Conservation (phyloP, 1,140 invertebrate species). For the Leptinotarsa lineolata region DNA sequence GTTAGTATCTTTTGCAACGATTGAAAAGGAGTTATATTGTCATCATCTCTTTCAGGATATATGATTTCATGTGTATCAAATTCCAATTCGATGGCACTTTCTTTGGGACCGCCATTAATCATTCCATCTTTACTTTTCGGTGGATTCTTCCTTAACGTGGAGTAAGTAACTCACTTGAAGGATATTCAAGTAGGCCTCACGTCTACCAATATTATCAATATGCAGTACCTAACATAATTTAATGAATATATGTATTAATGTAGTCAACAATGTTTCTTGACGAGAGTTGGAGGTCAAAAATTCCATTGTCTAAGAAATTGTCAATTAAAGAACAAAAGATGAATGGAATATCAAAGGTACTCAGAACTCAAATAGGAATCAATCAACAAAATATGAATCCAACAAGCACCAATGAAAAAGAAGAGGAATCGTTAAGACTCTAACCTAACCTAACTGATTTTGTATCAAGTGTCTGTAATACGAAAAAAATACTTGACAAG, state of each 20-base stretch:
- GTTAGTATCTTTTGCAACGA: constrained; percentile 61
- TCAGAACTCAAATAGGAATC: too few relatives aligned
- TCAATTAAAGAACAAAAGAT: too few relatives aligned
- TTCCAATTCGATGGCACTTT: constrained; percentile 82
- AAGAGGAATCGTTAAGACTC: too few relatives aligned
- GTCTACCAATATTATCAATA: constrained; percentile 9
- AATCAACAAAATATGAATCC: too few relatives aligned
- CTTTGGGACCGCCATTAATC: constrained; percentile 86
- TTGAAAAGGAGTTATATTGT: not conserved
- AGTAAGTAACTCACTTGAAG: constrained; percentile 61
- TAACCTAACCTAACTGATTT: too few relatives aligned
- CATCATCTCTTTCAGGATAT: constrained; percentile 69
- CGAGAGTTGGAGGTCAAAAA: not conserved
- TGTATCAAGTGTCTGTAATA: too few relatives aligned
- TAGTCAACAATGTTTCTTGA: too few relatives aligned
- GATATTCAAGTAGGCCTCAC: not conserved
- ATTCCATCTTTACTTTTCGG: constrained; percentile 94
- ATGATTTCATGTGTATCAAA: constrained; percentile 84
- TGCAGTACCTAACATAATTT: too few relatives aligned
- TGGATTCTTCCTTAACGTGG: constrained; percentile 92
- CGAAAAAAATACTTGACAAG: too few relatives aligned
- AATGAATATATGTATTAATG: not conserved
- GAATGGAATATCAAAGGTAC: too few relatives aligned
- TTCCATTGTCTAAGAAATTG: too few relatives aligned
- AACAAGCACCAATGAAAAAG: too few relatives aligned